Conservation (phyloP, 2,113 vertebrate genomes). For the Tyto alba region DNA sequence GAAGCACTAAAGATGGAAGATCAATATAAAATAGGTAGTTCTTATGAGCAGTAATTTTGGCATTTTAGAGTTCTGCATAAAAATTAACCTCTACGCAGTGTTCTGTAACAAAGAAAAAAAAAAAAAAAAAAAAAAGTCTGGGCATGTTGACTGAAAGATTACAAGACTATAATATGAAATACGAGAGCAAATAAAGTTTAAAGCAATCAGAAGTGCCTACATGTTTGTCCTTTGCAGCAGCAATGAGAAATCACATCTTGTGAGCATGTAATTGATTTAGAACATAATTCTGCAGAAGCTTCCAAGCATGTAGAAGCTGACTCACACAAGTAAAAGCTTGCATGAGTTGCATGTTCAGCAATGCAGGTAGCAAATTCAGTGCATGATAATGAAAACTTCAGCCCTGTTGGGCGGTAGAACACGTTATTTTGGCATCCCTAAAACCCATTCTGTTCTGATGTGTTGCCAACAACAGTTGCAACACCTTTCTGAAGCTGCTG, state of each 20-base stretch:
- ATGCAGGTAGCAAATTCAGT: neutral
- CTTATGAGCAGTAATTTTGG: neutral
- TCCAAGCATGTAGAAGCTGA: neutral
- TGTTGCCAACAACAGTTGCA: neutral
- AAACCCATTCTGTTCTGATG: neutral
- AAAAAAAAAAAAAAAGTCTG: neutral
- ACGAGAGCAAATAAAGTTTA: neutral
- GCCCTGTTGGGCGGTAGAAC: neutral
- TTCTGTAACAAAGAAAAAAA: neutral
- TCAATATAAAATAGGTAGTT: neutral
- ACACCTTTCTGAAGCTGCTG: neutral
- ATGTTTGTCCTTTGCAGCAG: neutral
- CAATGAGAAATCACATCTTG: neutral
- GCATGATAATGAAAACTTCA: neutral
- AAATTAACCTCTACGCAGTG: neutral
- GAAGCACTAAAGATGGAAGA: neutral
- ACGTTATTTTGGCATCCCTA: neutral
- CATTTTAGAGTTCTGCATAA: neutral
- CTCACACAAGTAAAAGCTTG: neutral
- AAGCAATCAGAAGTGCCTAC: neutral
- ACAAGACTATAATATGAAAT: neutral
- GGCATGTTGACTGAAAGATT: neutral
- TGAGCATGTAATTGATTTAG: neutral
- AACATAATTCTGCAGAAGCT: neutral
- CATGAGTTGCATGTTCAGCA: neutral